Percentiles rank a stretch among this genome's conserved stretches.
phyloP scores from a whole-genome alignment of 2,888 invertebrate species.

The Perizoma flavofasciatum region DNA sequence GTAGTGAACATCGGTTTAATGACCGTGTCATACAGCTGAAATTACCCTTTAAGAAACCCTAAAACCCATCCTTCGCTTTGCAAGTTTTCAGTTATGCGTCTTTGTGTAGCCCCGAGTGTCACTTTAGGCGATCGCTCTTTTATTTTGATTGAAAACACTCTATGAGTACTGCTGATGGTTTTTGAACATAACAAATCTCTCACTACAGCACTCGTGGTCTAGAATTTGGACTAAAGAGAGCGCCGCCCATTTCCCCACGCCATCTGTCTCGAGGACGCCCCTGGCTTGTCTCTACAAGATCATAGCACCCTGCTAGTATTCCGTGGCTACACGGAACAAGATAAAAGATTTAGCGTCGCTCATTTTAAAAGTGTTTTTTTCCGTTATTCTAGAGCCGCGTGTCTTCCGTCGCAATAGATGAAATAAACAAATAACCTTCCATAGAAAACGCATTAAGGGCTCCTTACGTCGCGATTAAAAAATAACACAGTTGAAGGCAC shows the following conservation, averaged over 20 bases:
- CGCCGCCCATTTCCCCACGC: constrained; percentile 73
- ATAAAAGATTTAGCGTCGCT: constrained; percentile 20
- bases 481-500: too few relatives aligned
- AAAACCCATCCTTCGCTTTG: constrained; percentile 48
- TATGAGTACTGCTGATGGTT: too few relatives aligned
- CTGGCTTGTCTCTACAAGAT: constrained; percentile 62
- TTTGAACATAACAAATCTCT: too few relatives aligned
- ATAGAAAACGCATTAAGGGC: too few relatives aligned
- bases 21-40: constrained; percentile 68
- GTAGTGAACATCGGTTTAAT: constrained; percentile 76
- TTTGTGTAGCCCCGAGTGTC: too few relatives aligned
- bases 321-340: constrained; percentile 14
- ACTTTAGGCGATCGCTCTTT: too few relatives aligned
- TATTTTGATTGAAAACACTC: too few relatives aligned
- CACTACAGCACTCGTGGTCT: too few relatives aligned
- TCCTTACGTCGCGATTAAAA: too few relatives aligned
- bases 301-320: constrained; percentile 49
- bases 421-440: too few relatives aligned
- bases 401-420: too few relatives aligned
- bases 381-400: too few relatives aligned
- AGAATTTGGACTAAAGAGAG: constrained; percentile 18
- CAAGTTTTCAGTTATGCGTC: constrained; percentile 33
- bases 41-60: constrained; percentile 57
- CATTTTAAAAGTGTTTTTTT: not conserved
- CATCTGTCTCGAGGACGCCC: constrained; percentile 56